Evolutionary conservation across 2,113 vertebrate species (phyloP).

Genomic region (Megaceryle torquata): DNA sequence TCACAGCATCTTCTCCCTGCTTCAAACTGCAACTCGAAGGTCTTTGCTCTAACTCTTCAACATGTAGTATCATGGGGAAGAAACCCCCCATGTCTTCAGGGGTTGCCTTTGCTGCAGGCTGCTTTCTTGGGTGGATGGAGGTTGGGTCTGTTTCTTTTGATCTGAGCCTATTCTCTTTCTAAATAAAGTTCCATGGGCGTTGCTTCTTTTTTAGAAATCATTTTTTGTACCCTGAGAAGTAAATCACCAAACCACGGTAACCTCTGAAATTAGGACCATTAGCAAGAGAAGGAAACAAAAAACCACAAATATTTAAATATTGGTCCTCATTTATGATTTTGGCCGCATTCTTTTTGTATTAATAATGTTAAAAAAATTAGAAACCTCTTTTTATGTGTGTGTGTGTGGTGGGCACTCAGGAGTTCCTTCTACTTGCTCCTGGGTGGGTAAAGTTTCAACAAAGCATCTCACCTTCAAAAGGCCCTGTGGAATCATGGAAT

Average conservation of each 20-base stretch:
- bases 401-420: background rate
- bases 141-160: background rate
- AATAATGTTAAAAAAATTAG: background rate
- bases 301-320: background rate
- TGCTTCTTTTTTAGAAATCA: background rate
- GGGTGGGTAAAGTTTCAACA: background rate
- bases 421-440: background rate
- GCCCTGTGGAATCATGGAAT: background rate
- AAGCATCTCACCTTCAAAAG: background rate
- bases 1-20: background rate
- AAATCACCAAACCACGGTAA: background rate
- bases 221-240: background rate
- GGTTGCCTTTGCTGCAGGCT: background rate
- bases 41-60: background rate
- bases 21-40: background rate
- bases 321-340: background rate
- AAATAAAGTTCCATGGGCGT: background rate
- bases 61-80: background rate
- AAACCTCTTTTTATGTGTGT: background rate
- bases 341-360: background rate
- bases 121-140: background rate
- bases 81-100: fast-evolving
- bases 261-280: background rate
- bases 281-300: background rate
- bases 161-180: background rate